Evolutionary conservation across 2,113 vertebrate genomes (phyloP).

Genomic region (Pholis gunnellus): DNA sequence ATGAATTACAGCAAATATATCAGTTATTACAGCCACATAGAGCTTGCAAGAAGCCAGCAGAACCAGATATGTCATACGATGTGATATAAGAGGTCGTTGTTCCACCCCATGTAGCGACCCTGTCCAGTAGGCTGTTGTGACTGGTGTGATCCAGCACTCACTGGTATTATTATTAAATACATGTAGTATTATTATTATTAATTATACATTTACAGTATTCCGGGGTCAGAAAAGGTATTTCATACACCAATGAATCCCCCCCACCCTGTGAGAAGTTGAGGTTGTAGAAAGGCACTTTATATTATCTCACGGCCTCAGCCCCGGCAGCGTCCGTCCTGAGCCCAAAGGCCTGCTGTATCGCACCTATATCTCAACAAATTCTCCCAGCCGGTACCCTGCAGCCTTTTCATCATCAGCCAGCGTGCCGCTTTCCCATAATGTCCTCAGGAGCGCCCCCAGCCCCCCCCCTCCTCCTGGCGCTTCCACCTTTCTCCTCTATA

Average conservation of each 20-base stretch:
- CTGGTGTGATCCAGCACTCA: no score
- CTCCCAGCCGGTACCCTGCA: slow-evolving; percentile 45
- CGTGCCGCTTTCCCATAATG: slow-evolving; percentile 46
- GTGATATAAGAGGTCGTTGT: neutral
- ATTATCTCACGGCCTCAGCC: slow-evolving; percentile 62
- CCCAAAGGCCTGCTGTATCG: slow-evolving; percentile 39
- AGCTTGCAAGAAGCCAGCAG: no score
- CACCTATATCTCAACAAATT: slow-evolving; percentile 61
- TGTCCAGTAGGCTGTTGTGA: no score
- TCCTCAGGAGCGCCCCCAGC: slow-evolving; percentile 42
- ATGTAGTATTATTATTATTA: no score
- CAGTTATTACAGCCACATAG: no score
- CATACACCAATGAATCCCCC: neutral
- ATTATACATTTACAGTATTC: no score
- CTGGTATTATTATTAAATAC: no score
- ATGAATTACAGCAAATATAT: no score
- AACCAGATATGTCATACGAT: no score
- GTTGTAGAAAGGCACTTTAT: slow-evolving; percentile 54
- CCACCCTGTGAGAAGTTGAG: slow-evolving; percentile 15
- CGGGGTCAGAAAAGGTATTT: no score
- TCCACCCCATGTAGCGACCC: neutral
- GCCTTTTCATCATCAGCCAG: slow-evolving; percentile 66
- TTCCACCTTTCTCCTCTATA: slow-evolving; percentile 42
- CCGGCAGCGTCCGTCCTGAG: slow-evolving; percentile 3
- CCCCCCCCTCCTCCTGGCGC: neutral